Evolutionary conservation across 2,113 vertebrate species (phyloP).

Genomic region (Etheostoma cragini): DNA sequence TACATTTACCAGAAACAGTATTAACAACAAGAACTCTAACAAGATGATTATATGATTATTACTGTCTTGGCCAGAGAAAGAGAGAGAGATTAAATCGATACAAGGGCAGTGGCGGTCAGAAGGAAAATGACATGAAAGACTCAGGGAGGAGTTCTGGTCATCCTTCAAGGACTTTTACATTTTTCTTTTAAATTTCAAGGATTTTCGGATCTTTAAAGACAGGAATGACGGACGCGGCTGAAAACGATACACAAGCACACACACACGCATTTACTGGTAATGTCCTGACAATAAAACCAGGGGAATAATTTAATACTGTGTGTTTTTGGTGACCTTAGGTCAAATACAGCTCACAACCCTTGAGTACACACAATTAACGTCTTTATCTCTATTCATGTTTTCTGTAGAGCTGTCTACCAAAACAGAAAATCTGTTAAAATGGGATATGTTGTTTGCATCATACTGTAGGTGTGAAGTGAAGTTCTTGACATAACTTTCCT

Average conservation of each 20-base stretch:
- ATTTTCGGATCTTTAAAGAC: slow-evolving; percentile 58
- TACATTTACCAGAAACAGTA: slow-evolving; percentile 72
- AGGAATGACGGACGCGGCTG: slow-evolving; percentile 40
- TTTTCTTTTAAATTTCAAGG: slow-evolving; percentile 51
- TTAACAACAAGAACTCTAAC: slow-evolving; percentile 67
- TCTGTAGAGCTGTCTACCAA: not conserved
- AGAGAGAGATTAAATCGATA: slow-evolving; percentile 35
- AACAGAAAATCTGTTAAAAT: slow-evolving; percentile 19
- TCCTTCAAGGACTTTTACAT: slow-evolving; percentile 37
- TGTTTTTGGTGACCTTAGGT: slow-evolving; percentile 4
- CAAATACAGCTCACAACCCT: slow-evolving; percentile 22
- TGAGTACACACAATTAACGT: slow-evolving; percentile 9
- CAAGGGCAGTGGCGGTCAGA: slow-evolving; percentile 68
- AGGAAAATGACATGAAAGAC: slow-evolving; percentile 66
- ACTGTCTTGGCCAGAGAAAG: slow-evolving; percentile 49
- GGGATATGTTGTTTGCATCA: not conserved
- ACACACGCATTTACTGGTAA: slow-evolving; percentile 21
- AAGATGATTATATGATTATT: slow-evolving; percentile 74
- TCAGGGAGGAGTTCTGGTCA: slow-evolving; percentile 56
- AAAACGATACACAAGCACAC: slow-evolving; percentile 7
- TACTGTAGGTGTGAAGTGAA: slow-evolving; percentile 2
- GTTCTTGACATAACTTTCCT: slow-evolving; percentile 1
- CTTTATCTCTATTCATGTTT: not conserved
- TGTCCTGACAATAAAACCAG: slow-evolving; percentile 10
- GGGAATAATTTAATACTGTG: slow-evolving; percentile 9